phyloP scores from a whole-genome alignment of 2,113 vertebrate species.

The Progne subis region DNA sequence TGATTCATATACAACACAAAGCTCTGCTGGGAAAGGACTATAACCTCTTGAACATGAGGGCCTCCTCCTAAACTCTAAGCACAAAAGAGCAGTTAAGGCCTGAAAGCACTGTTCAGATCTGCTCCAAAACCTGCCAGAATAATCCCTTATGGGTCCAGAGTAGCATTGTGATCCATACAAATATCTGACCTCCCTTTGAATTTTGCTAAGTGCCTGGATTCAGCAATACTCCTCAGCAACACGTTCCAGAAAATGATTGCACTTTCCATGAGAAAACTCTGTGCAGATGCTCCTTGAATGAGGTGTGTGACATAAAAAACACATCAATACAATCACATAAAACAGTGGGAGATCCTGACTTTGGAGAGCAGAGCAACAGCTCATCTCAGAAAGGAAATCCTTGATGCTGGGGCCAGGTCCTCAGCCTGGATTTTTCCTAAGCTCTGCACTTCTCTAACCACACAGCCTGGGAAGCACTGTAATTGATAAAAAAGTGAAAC shows the following conservation, averaged over 20 bases:
- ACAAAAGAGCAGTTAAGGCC: background rate
- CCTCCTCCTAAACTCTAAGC: background rate
- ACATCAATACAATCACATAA: background rate
- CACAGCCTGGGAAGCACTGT: background rate
- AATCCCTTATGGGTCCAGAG: background rate
- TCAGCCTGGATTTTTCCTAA: constrained; percentile 27
- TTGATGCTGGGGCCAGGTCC: background rate
- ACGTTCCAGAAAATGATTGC: background rate
- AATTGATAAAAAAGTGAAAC: background rate
- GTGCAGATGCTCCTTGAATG: background rate
- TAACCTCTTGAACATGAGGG: rapidly evolving
- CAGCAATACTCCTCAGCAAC: background rate
- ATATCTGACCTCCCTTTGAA: background rate
- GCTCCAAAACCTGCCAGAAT: background rate
- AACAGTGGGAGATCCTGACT: constrained; percentile 34
- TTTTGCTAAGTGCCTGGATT: background rate
- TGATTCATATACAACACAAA: background rate
- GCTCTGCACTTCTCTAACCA: background rate
- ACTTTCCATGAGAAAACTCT: background rate
- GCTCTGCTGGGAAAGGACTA: background rate
- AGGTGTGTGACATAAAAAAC: constrained; percentile 3
- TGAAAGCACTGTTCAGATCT: background rate
- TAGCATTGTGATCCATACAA: background rate
- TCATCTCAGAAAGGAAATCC: constrained; percentile 40
- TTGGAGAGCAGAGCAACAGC: background rate